A percentile compares a stretch with the other conserved stretches of the same genome.
Conservation (phyloP, 2,888 invertebrate genomes). For the Sarcophaga rosellei region DNA sequence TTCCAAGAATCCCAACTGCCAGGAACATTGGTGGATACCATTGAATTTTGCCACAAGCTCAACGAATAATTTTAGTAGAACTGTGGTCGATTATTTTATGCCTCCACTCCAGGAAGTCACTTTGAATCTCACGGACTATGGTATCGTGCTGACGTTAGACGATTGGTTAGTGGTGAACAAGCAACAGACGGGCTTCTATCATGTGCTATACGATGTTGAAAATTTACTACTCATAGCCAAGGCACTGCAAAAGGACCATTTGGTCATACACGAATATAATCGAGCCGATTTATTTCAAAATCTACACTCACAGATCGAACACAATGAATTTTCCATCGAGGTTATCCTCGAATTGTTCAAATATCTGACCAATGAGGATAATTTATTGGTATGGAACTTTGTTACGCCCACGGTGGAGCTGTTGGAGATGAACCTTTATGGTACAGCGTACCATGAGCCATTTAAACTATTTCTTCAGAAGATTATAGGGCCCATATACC, state of each 20-base stretch:
- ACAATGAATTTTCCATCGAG: constrained; percentile 83
- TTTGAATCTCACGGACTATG: constrained; percentile 72
- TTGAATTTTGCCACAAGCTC: constrained; percentile 77
- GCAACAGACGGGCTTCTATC: constrained; percentile 82
- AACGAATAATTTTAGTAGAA: constrained; percentile 73
- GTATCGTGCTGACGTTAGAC: constrained; percentile 71
- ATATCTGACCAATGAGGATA: constrained; percentile 85
- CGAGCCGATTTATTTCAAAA: constrained; percentile 94
- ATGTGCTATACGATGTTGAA: constrained; percentile 86
- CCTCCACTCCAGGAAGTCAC: constrained; percentile 75
- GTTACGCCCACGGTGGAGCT: constrained; percentile 79
- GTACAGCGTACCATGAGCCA: constrained; percentile 71
- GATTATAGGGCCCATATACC: constrained; percentile 73
- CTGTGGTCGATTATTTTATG: constrained; percentile 76
- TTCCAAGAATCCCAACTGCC: constrained; percentile 71
- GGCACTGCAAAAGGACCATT: constrained; percentile 84
- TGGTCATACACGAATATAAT: constrained; percentile 87
- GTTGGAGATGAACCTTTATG: constrained; percentile 72
- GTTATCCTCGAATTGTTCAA: constrained; percentile 82
- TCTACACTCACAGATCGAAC: constrained; percentile 83
- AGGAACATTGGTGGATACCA: constrained; percentile 78
- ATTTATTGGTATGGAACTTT: constrained; percentile 87
- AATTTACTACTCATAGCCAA: constrained; percentile 86
- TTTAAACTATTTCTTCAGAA: constrained; percentile 75
- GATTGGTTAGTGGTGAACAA: constrained; percentile 80